phyloP scores from a whole-genome alignment of 2,888 invertebrate genomes.

The Pandemis cinnamomeana region DNA sequence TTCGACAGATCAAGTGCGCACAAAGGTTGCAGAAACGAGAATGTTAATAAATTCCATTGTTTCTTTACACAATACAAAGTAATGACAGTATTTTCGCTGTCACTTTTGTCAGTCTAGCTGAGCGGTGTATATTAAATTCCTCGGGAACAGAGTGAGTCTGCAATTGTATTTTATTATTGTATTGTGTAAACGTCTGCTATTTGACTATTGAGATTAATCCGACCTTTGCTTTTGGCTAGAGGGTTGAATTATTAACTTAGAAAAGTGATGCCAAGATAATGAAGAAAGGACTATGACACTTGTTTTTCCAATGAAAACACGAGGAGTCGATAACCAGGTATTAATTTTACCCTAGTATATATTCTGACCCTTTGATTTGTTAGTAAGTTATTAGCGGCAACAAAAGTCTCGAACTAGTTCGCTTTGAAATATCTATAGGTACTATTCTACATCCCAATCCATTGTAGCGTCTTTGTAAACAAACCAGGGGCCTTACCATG shows the following conservation, averaged over 20 bases:
- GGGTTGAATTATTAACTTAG: background rate
- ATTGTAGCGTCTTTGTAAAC: too few relatives aligned
- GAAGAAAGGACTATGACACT: background rate
- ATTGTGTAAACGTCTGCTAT: conserved; percentile 10
- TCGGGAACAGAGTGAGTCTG: conserved; percentile 7
- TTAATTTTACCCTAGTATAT: too few relatives aligned
- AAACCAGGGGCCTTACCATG: too few relatives aligned
- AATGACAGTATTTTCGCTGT: conserved; percentile 6
- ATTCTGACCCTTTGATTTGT: too few relatives aligned
- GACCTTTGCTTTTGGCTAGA: background rate
- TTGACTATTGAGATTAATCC: conserved; percentile 1
- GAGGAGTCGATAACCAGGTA: too few relatives aligned
- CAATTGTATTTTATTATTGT: conserved; percentile 21
- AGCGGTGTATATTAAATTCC: conserved; percentile 31
- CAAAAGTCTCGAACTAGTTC: too few relatives aligned
- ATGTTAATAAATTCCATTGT: conserved; percentile 7
- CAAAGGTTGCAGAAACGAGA: background rate
- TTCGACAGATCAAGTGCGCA: background rate
- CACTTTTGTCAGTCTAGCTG: conserved; percentile 10
- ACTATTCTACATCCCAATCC: too few relatives aligned
- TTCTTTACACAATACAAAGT: conserved; percentile 3
- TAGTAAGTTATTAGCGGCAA: too few relatives aligned
- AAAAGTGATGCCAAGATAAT: background rate
- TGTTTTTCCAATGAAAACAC: background rate
- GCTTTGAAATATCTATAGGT: too few relatives aligned